Conservation (phyloP, 1,140 invertebrate genomes). For the Drosophila ogumai region DNA sequence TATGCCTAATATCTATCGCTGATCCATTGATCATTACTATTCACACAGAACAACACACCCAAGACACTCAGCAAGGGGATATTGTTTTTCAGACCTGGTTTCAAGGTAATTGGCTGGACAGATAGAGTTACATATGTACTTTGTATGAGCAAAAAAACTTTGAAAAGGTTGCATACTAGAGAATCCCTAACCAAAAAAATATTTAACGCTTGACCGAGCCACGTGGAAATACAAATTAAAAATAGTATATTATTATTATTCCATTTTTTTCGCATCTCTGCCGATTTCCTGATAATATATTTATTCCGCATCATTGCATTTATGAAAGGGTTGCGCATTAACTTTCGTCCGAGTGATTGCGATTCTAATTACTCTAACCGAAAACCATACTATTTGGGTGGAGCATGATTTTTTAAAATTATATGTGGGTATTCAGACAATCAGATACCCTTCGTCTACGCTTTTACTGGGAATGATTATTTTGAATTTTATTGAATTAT, state of each 20-base stretch:
- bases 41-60: neutral
- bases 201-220: neutral
- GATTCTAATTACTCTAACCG: slow-evolving; percentile 16
- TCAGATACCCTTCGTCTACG: neutral
- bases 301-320: slow-evolving; percentile 1
- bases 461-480: neutral
- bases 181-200: neutral
- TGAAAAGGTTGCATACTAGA: too few relatives aligned
- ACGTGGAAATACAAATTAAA: neutral
- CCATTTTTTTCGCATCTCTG: neutral
- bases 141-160: neutral
- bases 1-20: neutral
- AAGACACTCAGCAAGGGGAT: neutral
- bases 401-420: too few relatives aligned
- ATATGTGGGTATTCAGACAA: neutral
- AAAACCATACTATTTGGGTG: neutral
- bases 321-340: slow-evolving; percentile 2
- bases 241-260: slow-evolving; percentile 3
- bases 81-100: neutral
- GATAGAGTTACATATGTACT: neutral
- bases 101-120: neutral
- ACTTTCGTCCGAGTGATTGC: neutral
- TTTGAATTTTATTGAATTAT: too few relatives aligned
- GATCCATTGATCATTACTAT: slow-evolving; percentile 2
- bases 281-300: neutral